Evolutionary conservation across 2,888 invertebrate species (phyloP).

Genomic region (Synergus umbraculus): DNA sequence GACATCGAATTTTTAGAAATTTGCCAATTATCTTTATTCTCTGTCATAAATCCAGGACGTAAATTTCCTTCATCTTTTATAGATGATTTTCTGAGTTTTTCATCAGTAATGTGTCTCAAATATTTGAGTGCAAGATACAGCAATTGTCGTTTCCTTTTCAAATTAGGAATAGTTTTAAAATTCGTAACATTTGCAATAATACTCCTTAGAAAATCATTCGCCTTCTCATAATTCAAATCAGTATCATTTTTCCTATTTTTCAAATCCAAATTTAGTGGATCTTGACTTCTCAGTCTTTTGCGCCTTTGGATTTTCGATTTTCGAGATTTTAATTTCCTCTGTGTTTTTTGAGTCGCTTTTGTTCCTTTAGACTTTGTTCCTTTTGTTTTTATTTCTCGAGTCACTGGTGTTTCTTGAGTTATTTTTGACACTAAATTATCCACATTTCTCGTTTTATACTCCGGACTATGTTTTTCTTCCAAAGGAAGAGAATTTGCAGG

Average conservation of each 20-base stretch:
- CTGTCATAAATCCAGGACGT: background rate
- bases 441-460: background rate
- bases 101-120: conserved; percentile 6
- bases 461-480: background rate
- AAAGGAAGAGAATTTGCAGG: conserved; percentile 1
- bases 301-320: background rate
- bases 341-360: background rate
- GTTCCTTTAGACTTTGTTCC: background rate
- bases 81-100: background rate
- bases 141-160: conserved; percentile 6
- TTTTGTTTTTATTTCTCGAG: background rate
- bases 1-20: background rate
- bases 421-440: background rate
- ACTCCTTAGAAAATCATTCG: background rate
- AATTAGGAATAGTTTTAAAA: background rate
- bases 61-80: background rate
- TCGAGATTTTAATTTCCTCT: background rate
- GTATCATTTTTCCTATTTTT: background rate
- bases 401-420: background rate
- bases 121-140: conserved; percentile 1
- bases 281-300: background rate
- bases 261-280: background rate
- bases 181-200: conserved; percentile 4
- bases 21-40: background rate
- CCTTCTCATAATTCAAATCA: background rate